A percentile compares a stretch with the other conserved stretches of the same genome.
phyloP scores from a whole-genome alignment of 2,888 invertebrate species.

The Orthonychiurus folsomi region DNA sequence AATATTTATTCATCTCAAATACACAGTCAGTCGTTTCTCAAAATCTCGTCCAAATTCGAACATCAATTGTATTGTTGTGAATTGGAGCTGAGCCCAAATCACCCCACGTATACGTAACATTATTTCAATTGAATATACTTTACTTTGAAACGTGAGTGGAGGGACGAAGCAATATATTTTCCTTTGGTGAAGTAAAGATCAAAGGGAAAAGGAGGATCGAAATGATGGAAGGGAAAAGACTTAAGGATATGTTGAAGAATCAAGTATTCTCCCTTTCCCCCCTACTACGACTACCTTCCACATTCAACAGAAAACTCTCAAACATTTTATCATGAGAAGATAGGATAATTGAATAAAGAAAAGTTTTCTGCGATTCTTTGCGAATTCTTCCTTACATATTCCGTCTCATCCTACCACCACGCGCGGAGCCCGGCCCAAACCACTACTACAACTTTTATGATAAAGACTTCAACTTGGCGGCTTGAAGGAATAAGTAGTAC shows the following conservation, averaged over 20 bases:
- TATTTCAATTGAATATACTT: not conserved
- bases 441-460: conserved; percentile 26
- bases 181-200: not conserved
- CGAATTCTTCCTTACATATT: conserved; percentile 37
- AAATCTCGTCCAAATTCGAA: too few relatives aligned
- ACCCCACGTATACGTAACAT: too few relatives aligned
- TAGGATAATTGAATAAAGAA: conserved; percentile 39
- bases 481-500: not conserved
- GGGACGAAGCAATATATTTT: not conserved
- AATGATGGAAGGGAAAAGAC: conserved; percentile 5
- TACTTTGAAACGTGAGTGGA: not conserved
- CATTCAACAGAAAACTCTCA: conserved; percentile 15
- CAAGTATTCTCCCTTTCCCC: not conserved
- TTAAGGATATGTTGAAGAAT: not conserved
- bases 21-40: too few relatives aligned
- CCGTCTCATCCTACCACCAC: conserved; percentile 10
- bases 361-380: conserved; percentile 38
- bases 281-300: conserved; percentile 12
- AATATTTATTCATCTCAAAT: too few relatives aligned
- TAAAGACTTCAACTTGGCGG: conserved; percentile 19
- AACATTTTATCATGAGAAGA: conserved; percentile 35
- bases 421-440: not conserved
- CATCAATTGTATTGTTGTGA: too few relatives aligned
- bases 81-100: too few relatives aligned
- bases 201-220: not conserved